A percentile compares a stretch with the other conserved stretches of the same genome.
Conservation (phyloP, 2,797 vertebrate species). For the Acrossocheilus wenchowensis region DNA sequence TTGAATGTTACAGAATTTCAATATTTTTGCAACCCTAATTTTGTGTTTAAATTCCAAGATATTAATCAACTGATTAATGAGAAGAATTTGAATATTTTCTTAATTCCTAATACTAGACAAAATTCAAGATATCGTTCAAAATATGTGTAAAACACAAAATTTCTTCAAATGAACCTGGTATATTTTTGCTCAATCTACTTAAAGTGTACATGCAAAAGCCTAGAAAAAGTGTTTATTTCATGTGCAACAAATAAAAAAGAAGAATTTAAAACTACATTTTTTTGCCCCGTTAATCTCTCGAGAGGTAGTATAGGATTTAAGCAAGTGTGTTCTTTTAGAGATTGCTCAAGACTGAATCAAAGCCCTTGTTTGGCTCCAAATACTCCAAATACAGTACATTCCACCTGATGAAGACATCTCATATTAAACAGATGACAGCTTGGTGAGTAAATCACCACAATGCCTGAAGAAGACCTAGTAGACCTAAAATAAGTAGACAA, state of each 20-base stretch:
- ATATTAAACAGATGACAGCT: slow-evolving; percentile 1
- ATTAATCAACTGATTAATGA: background rate
- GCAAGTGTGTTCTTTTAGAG: background rate
- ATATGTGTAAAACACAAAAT: background rate
- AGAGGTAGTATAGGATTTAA: background rate
- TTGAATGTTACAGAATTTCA: background rate
- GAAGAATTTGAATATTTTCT: background rate
- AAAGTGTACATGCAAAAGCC: background rate
- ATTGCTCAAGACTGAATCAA: slow-evolving; percentile 3
- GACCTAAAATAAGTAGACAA: background rate
- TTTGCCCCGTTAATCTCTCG: background rate
- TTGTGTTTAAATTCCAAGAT: background rate
- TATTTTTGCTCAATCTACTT: background rate
- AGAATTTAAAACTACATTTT: background rate
- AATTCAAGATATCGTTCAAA: background rate
- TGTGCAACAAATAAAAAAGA: background rate
- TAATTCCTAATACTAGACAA: background rate
- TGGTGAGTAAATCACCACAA: slow-evolving; percentile 6
- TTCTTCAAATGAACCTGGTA: background rate
- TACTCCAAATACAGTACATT: slow-evolving; percentile 31
- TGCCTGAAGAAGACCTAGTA: slow-evolving; percentile 4
- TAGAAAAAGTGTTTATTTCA: background rate
- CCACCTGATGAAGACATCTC: slow-evolving; percentile 5
- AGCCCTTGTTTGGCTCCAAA: slow-evolving; percentile 4
- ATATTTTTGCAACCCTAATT: background rate